Base-by-base conservation (phyloP, 1,140 invertebrate genomes). In the Theocolax elegans region DNA sequence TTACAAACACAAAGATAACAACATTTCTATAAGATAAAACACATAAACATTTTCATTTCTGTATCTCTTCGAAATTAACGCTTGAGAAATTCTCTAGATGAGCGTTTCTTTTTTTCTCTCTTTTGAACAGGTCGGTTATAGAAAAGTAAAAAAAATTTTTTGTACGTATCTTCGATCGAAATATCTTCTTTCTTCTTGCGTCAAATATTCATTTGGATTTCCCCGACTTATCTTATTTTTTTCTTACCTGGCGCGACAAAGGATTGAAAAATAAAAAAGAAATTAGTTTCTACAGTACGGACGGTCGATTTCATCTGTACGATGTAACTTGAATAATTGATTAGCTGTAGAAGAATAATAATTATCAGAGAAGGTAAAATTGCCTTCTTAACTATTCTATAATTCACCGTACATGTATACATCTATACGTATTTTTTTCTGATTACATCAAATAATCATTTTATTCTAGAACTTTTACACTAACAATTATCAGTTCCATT, bases 271-370 rank as follows among this genome's bases (percentile, higher is more conserved):
- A n/a, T n/a, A n/a, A 60, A 53, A 60, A 60, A 35, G 31, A 19
- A 68, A 42, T 51, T n/a, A 15, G 31, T 6, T 8, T 53, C 21
- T 15, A 42, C 7, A n/a, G 29, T 51, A 53, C 19, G 8, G 0
- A 46, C 29, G 8, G 27, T 25, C 27, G 13, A 15, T 44, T 54
- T 25, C 21, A 19, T 44, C 8, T 44, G n/a, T 13, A 44, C 15
- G 42, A 60, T 68, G 46, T 53, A 51, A 60, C 46, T 60, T 53
- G 66, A 60, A 49, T 68, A 60, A 68, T 68, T 60, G 48, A 51
- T 31, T 42, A 42, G 19, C n/a, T 25, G 23, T 3, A 13, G 25
- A 27, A 60, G 35, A 68, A 60, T 53, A 53, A 51, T 21, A 60
- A 68, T 68, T 42, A 60, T 60, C 25, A 51, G 25, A 60, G 51